Conservation (phyloP, 64 coral and sea anemone genomes). For the Actinia equina region DNA sequence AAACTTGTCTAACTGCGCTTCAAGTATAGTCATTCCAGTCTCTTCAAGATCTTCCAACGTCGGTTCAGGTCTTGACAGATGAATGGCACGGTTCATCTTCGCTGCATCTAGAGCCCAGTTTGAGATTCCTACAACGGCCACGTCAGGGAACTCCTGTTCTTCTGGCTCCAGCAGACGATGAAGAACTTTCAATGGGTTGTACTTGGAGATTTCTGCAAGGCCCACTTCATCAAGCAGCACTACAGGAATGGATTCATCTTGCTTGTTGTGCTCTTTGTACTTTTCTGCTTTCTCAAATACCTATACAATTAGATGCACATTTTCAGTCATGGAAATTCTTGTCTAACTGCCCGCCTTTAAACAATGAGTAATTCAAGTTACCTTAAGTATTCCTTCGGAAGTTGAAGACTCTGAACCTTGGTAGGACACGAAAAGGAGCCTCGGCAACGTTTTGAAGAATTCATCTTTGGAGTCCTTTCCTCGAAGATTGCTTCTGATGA, state of each 20-base stretch:
- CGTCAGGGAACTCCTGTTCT: constrained; percentile 49
- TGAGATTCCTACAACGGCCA: constrained; percentile 70
- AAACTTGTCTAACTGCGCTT: background rate
- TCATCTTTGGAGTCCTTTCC: constrained; percentile 66
- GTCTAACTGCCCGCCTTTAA: too few relatives aligned
- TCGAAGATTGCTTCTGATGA: constrained; percentile 70
- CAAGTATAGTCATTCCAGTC: constrained; percentile 50
- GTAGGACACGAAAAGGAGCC: constrained; percentile 68
- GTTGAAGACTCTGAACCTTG: constrained; percentile 91
- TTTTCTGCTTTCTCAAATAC: constrained; percentile 66
- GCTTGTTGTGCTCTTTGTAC: background rate
- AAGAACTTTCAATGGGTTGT: constrained; percentile 70
- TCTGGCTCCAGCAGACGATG: constrained; percentile 68
- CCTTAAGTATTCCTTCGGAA: constrained; percentile 64
- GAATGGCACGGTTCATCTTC: constrained; percentile 90
- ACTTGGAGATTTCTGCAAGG: constrained; percentile 62
- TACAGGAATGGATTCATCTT: constrained; percentile 44
- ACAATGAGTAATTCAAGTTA: background rate
- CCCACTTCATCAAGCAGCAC: constrained; percentile 73
- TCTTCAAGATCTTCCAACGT: constrained; percentile 48
- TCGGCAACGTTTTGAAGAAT: constrained; percentile 71
- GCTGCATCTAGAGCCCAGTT: constrained; percentile 84
- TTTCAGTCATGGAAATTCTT: background rate
- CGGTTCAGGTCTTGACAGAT: constrained; percentile 83
- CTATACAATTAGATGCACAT: background rate